Percentiles rank a stretch among this genome's conserved stretches.
Conservation (phyloP, 2,113 vertebrate species). For the Tauraco erythrolophus region DNA sequence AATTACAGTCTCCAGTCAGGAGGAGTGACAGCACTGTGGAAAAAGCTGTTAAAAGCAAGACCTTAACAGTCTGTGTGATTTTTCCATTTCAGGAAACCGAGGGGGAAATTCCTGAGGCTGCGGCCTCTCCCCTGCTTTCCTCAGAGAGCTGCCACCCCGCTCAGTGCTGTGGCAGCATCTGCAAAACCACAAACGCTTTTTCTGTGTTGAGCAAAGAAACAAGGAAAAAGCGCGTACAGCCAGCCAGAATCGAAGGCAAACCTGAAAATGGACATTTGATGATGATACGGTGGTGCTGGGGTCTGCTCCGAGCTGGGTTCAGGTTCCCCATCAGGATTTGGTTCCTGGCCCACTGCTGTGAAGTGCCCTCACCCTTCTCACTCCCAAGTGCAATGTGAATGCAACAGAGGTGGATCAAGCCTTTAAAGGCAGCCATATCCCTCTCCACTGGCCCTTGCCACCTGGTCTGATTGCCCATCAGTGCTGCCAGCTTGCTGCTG, state of each 20-base stretch:
- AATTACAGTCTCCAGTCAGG: not conserved
- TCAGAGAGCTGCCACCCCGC: not conserved
- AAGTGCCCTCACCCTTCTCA: not conserved
- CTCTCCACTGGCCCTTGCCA: not conserved
- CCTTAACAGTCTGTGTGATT: not conserved
- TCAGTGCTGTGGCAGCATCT: not conserved
- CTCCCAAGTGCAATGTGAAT: not conserved
- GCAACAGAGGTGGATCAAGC: not conserved
- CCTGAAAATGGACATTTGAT: not conserved
- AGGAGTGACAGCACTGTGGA: accelerated
- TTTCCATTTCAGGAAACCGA: not conserved
- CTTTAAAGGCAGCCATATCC: not conserved
- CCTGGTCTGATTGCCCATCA: accelerated
- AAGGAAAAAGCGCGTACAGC: not conserved
- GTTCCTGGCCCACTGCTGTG: not conserved
- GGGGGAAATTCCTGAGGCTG: not conserved
- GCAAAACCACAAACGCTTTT: not conserved
- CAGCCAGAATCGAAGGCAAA: not conserved
- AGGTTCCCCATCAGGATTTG: not conserved
- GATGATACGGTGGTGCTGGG: not conserved
- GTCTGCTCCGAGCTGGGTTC: not conserved
- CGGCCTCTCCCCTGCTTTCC: not conserved
- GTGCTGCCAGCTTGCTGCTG: not conserved
- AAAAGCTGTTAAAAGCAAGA: not conserved
- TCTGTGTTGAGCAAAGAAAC: not conserved